Evolutionary conservation across 2,113 vertebrate genomes (phyloP).

Genomic region (Struthio camelus): DNA sequence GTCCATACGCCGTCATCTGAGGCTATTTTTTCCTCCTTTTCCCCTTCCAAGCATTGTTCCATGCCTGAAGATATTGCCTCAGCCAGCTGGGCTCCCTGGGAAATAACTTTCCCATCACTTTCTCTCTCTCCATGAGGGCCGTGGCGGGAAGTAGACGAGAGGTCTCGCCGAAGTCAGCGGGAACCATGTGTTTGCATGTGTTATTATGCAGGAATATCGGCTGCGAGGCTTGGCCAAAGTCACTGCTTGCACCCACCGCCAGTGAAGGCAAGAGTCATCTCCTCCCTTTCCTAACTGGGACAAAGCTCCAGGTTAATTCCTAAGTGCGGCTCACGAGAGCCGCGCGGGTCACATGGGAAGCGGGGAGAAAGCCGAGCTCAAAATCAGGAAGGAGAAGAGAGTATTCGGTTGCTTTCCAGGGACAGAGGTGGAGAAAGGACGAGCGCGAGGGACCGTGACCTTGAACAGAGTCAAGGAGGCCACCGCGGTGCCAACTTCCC

Average conservation of each 20-base stretch:
- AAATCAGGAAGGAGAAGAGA: neutral
- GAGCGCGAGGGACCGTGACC: neutral
- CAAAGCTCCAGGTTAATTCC: neutral
- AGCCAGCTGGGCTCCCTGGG: constrained; percentile 40
- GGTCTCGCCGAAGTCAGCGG: neutral
- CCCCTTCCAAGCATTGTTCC: constrained; percentile 54
- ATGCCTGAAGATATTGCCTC: neutral
- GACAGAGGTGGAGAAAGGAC: neutral
- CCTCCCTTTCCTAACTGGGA: neutral
- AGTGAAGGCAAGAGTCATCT: too few species aligned
- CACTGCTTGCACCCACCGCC: too few species aligned
- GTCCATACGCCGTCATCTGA: neutral
- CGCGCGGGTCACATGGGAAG: too few species aligned
- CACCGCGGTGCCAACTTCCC: neutral
- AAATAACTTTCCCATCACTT: constrained; percentile 52
- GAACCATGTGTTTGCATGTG: neutral
- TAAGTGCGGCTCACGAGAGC: too few species aligned
- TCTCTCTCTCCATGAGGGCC: constrained; percentile 21
- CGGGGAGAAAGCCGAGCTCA: neutral
- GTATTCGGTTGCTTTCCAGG: constrained; percentile 25
- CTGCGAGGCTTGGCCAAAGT: neutral
- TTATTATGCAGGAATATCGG: neutral
- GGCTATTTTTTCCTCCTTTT: constrained; percentile 17
- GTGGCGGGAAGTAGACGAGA: neutral
- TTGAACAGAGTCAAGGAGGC: neutral